Conservation (phyloP, 2,888 invertebrate genomes). For the Hofmannophila pseudospretella region DNA sequence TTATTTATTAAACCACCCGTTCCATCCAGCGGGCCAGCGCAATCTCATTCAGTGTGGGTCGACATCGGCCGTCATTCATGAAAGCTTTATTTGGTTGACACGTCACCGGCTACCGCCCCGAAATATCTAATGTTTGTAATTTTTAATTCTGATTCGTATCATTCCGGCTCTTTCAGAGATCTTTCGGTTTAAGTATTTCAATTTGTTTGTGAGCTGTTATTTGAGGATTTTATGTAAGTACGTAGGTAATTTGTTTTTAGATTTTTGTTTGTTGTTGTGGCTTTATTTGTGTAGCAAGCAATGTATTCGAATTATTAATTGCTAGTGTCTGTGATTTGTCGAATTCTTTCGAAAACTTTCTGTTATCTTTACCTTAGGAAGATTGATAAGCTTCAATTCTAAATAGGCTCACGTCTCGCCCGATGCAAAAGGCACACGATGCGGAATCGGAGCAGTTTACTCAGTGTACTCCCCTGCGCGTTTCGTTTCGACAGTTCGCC, state of each 20-base stretch:
- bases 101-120: constrained; percentile 18
- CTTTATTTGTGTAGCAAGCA: not conserved
- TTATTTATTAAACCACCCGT: constrained; percentile 33
- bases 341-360: too few relatives aligned
- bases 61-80: constrained; percentile 33
- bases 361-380: constrained; percentile 7
- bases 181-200: not conserved
- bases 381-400: constrained; percentile 28
- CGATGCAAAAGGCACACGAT: constrained; percentile 45
- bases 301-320: too few relatives aligned
- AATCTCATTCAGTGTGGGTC: constrained; percentile 19
- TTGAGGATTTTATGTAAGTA: not conserved
- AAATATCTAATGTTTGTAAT: constrained; percentile 22
- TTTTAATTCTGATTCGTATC: constrained; percentile 1
- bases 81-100: constrained; percentile 40
- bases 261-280: not conserved
- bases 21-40: constrained; percentile 23
- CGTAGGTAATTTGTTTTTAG: not conserved
- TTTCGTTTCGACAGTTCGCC: constrained; percentile 63
- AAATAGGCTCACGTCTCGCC: constrained; percentile 48
- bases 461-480: constrained; percentile 53
- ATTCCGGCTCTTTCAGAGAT: not conserved
- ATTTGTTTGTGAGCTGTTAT: not conserved
- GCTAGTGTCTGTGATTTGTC: too few relatives aligned
- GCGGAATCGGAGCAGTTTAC: constrained; percentile 61